phyloP scores from a whole-genome alignment of 2,888 invertebrate genomes.

The Agrochola circellaris region DNA sequence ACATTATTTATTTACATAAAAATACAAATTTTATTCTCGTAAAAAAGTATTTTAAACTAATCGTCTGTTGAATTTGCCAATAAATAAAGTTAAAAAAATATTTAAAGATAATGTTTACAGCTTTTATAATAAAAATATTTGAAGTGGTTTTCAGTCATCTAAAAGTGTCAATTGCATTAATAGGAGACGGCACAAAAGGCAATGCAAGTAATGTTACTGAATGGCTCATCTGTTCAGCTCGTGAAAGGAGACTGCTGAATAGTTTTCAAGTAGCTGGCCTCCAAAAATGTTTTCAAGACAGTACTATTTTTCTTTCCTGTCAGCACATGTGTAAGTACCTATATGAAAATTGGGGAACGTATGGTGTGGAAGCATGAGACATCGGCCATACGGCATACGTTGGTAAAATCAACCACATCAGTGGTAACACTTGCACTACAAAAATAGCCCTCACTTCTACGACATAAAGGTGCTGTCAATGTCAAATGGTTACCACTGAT shows the following conservation, averaged over 20 bases:
- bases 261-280: constrained; percentile 2
- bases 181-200: background rate
- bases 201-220: background rate
- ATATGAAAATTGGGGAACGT: constrained; percentile 28
- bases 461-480: background rate
- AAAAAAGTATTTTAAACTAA: background rate
- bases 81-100: background rate
- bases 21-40: constrained; percentile 8
- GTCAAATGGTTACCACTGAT: background rate
- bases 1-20: constrained; percentile 23
- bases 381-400: background rate
- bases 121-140: background rate
- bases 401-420: background rate
- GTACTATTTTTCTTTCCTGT: background rate
- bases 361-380: constrained; percentile 17
- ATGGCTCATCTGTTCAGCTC: background rate
- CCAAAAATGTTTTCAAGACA: background rate
- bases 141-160: background rate
- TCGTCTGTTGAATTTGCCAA: background rate
- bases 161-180: background rate
- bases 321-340: background rate
- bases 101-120: background rate
- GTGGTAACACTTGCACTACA: too few species aligned
- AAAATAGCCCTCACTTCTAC: background rate
- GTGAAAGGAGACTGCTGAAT: background rate